Evolutionary conservation across 2,888 invertebrate species (phyloP).

Genomic region (Philhelius pedissequus): DNA sequence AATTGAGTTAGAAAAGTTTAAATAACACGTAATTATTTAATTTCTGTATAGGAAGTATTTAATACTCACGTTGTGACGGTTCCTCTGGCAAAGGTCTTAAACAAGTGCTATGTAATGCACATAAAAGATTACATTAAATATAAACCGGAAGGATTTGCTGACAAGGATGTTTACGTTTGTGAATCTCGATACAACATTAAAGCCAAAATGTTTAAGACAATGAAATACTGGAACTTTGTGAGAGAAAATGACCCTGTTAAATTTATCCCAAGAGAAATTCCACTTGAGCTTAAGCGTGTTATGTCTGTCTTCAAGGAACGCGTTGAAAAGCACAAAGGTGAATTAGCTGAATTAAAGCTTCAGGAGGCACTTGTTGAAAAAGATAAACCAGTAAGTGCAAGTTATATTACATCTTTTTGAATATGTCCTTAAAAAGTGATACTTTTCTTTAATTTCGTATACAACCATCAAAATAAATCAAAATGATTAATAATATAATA

Average conservation of each 20-base stretch:
- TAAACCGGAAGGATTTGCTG: slow-evolving; percentile 91
- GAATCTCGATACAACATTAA: slow-evolving; percentile 95
- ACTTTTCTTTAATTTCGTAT: too few relatives aligned
- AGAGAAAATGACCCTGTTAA: slow-evolving; percentile 83
- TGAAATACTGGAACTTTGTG: slow-evolving; percentile 86
- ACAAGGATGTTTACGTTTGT: slow-evolving; percentile 97
- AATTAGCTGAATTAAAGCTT: slow-evolving; percentile 90
- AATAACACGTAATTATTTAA: not conserved
- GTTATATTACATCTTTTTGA: too few relatives aligned
- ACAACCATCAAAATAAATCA: too few relatives aligned
- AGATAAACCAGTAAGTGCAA: slow-evolving; percentile 89
- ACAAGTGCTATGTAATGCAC: slow-evolving; percentile 95
- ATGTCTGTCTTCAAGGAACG: slow-evolving; percentile 96
- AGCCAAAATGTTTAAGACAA: slow-evolving; percentile 94
- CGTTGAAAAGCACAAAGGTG: slow-evolving; percentile 93
- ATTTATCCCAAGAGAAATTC: slow-evolving; percentile 85
- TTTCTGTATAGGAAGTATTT: not conserved
- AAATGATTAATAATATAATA: too few relatives aligned
- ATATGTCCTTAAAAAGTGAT: too few relatives aligned
- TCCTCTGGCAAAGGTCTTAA: slow-evolving; percentile 90
- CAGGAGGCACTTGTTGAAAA: slow-evolving; percentile 91
- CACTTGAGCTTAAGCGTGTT: slow-evolving; percentile 90
- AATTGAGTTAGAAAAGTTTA: not conserved
- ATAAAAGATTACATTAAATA: slow-evolving; percentile 96
- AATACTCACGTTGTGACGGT: slow-evolving; percentile 73